These are phyloP conservation scores for Antheraea mylitta DNA, from an alignment of 1,140 invertebrate genomes.

Conservation along the genomic window DNA sequence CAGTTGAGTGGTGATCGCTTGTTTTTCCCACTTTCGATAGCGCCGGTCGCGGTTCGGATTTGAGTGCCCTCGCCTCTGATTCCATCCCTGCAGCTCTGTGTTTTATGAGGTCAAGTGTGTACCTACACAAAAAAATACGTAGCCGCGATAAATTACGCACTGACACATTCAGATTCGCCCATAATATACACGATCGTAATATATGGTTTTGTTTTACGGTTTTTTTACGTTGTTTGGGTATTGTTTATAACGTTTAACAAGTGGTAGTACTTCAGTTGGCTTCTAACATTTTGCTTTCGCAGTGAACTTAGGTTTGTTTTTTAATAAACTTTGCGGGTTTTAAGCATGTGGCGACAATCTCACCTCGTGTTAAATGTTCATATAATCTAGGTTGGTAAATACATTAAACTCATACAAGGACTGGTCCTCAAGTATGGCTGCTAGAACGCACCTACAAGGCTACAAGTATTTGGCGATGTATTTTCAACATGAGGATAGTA, in stretches of 20 bases:
- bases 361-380: too few species aligned
- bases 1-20: constrained; percentile 73
- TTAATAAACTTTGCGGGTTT: too few species aligned
- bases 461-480: too few species aligned
- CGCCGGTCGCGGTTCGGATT: constrained; percentile 48
- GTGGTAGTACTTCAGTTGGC: not conserved
- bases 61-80: constrained; percentile 61
- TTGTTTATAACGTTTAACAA: not conserved
- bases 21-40: constrained; percentile 76
- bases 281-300: not conserved
- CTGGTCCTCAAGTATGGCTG: too few species aligned
- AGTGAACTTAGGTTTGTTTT: not conserved
- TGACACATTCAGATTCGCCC: constrained; percentile 75
- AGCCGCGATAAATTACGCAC: constrained; percentile 72
- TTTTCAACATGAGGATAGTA: too few species aligned
- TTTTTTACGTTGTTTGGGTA: constrained; percentile 22
- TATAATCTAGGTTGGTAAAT: too few species aligned
- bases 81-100: constrained; percentile 63
- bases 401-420: too few species aligned
- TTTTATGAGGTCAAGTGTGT: constrained; percentile 76
- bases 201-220: constrained; percentile 62
- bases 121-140: constrained; percentile 72
- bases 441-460: too few species aligned
- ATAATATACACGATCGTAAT: constrained; percentile 70
- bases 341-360: too few species aligned